A percentile compares a stretch with the other conserved stretches of the same genome.
Evolutionary conservation across 2,797 vertebrate species (phyloP).

Genomic region (Paratrypauchen microcephalus): DNA sequence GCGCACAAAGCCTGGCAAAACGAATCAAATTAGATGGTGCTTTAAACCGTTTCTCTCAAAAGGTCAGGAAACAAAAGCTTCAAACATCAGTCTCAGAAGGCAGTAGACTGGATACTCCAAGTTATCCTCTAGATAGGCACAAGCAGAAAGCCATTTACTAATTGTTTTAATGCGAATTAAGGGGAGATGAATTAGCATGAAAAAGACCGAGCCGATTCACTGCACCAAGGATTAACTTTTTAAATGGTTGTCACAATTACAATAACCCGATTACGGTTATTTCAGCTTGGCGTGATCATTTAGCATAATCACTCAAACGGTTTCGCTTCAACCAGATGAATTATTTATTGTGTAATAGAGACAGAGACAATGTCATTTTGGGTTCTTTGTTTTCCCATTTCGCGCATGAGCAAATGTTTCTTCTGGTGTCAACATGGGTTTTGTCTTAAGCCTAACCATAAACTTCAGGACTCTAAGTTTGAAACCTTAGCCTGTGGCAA

Average conservation of each 20-base stretch:
- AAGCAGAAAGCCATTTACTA: background rate
- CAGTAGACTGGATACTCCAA: background rate
- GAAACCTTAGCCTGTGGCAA: background rate
- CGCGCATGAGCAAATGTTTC: slow-evolving; percentile 1
- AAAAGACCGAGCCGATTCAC: background rate
- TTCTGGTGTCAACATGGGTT: background rate
- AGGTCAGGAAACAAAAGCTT: slow-evolving; percentile 26
- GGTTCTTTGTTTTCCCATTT: background rate
- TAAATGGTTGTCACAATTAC: slow-evolving; percentile 12
- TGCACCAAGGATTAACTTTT: slow-evolving; percentile 6
- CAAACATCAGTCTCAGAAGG: slow-evolving; percentile 8
- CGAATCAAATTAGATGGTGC: background rate
- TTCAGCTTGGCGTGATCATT: background rate
- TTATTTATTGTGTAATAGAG: background rate
- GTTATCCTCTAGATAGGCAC: background rate
- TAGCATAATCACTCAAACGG: slow-evolving; percentile 7
- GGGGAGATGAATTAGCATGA: background rate
- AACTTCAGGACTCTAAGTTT: background rate
- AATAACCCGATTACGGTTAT: slow-evolving; percentile 5
- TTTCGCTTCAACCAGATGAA: slow-evolving; percentile 5
- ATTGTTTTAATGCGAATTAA: slow-evolving; percentile 9
- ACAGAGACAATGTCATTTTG: background rate
- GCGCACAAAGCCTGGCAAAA: slow-evolving; percentile 13
- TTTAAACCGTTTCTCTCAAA: slow-evolving; percentile 6
- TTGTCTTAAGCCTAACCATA: background rate